Evolutionary conservation across 1,140 invertebrate species (phyloP), one percentile per base, ranked within the genome.

Genomic region (Drosophila equinoxialis): DNA sequence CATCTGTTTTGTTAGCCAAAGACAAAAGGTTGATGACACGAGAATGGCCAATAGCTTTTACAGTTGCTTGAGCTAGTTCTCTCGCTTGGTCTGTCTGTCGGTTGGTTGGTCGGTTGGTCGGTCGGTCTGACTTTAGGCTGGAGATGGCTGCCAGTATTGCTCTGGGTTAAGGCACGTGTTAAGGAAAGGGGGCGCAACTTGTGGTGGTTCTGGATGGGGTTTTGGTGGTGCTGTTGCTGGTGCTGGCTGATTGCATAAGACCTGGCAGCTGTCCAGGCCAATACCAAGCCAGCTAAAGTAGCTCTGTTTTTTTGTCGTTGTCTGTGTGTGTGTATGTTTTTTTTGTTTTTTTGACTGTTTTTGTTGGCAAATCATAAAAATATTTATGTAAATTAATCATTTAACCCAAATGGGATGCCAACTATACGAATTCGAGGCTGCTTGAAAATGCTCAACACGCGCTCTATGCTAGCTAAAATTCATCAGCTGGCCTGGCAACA

Each of bases 381-480:
- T 89, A 89, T 89, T 89, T 89, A 89, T 89, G 84, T 89, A 90
- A 89, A 89, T 89, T 84, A 90, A 84, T 84, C 84, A 89, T 89
- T 89, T 89, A 87, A 89, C 82, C 81, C 77, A 79, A 89, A 89
- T 84, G 77, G 85, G 78, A 79, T 79, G 80, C 65, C 33, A 17
- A 67, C 45, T 77, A 84, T 73, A 77, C 65, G 66, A 57, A 66
- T 23, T 71, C 75, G 71, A 71, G 73, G 78, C 83, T 89, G 80
- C 71, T 89, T 89, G 81, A 63, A 77, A 79, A 89, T 83, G 84
- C 84, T 71, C 77, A 74, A 90, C 84, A 89, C 84, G 84, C 84
- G 84, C 84, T 86, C 68, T 58, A 39, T 39, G 55, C 45, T 58
- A 70, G 74, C 82, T 69, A 61, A 79, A 84, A 75, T 64, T 79